Evolutionary conservation across 2,797 vertebrate species (phyloP), one percentile per base, ranked within the genome.

Genomic region (Saxicola maurus): DNA sequence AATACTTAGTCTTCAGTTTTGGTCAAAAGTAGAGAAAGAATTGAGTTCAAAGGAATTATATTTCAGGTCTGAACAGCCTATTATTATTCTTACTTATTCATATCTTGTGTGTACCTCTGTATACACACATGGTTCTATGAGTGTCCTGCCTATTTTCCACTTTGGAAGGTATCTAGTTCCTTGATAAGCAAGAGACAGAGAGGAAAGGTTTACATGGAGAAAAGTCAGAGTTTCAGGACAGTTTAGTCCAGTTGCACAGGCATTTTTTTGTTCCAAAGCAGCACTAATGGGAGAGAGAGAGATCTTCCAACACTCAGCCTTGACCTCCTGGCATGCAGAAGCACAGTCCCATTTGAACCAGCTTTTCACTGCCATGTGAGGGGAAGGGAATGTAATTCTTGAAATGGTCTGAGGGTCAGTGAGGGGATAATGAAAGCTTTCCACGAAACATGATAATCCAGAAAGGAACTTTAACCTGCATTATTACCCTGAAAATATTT

Each of bases 31-130:
- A 45, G 11, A 21, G 10, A 13, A 2, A 46, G 83, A 45, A 24
- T 1, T 37, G 1, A 0, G 3, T 79, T 64, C 7, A 33, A 9
- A 40, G 8, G 17, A 80, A 80, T 25, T 3, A 16, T 17, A 5
- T 35, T 88, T 83, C 37, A 37, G 21, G 8, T 51, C 19, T 3
- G 2, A 88, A 42, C 2, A 65, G 37, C 4, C 0, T 31, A 35
- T 25, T 52, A 24, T 61, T 53, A 33, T 46, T 62, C 30, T 65
- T 35, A 12, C 5, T 73, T 57, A 10, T 21, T 69, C 30, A 2
- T 46, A 33, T 17, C 28, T 11, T 11, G 2, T 16, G 3, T 6
- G 7, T 23, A 37, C 9, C 14, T 10, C 2, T 6, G 12, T 5
- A 24, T 3, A 11, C 4, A 80, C 11, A 33, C 5, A 27, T 9